Conservation (phyloP, 2,888 invertebrate genomes). For the Harpalus rufipes region DNA sequence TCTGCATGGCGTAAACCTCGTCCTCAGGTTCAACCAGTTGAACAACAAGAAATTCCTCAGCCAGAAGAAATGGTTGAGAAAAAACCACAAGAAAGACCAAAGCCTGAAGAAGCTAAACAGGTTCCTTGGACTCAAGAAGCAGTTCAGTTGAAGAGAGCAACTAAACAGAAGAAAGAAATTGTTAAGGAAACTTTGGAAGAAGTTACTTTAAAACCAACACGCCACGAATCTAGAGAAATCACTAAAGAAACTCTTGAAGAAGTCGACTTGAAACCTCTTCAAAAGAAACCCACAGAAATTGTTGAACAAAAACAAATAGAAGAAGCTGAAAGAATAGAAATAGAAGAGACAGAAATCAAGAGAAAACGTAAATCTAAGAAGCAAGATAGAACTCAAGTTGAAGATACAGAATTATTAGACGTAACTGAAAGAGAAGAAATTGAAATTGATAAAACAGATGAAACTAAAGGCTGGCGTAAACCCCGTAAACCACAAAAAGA, state of each 20-base stretch:
- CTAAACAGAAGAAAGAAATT: constrained; percentile 74
- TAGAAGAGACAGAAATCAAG: constrained; percentile 68
- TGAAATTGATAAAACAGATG: constrained; percentile 54
- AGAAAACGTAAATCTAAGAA: constrained; percentile 39
- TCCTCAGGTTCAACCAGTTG: constrained; percentile 70
- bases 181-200: constrained; percentile 75
- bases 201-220: constrained; percentile 78
- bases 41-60: constrained; percentile 69
- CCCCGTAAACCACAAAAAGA: constrained; percentile 73
- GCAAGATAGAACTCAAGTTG: constrained; percentile 69
- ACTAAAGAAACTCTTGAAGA: constrained; percentile 78
- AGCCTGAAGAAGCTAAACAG: constrained; percentile 68
- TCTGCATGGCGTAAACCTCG: constrained; percentile 69
- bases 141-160: constrained; percentile 77
- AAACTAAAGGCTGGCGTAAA: constrained; percentile 69
- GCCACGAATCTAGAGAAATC: constrained; percentile 77
- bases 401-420: constrained; percentile 67
- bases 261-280: constrained; percentile 78
- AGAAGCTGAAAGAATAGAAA: constrained; percentile 76
- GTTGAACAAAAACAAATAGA: constrained; percentile 77
- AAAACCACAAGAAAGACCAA: constrained; percentile 69
- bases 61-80: constrained; percentile 63
- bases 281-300: constrained; percentile 76
- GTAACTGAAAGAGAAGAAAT: constrained; percentile 58
- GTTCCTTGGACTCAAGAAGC: constrained; percentile 83